Conservation (phyloP, 30 jellyfish, hydroid and myxozoan species). For the Clytia hemisphaerica region DNA sequence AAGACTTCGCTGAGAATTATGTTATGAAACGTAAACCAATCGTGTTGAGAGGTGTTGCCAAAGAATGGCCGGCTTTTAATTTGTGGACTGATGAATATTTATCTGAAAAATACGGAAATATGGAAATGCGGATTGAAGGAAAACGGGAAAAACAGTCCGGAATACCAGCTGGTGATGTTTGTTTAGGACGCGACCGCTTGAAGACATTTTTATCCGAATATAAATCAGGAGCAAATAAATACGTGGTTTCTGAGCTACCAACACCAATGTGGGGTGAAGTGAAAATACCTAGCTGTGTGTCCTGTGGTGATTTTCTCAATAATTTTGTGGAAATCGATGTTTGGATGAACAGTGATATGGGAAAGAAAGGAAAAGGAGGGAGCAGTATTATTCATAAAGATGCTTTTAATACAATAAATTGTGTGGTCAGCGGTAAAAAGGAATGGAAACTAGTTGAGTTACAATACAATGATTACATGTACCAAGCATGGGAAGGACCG, state of each 20-base stretch:
- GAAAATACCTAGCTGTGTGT: constrained; percentile 33
- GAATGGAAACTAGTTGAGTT: constrained; percentile 61
- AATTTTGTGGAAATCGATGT: constrained; percentile 60
- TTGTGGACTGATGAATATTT: constrained; percentile 65
- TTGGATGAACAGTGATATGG: constrained; percentile 77
- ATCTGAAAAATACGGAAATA: constrained; percentile 33
- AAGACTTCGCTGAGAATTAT: constrained; percentile 53
- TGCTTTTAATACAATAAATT: constrained; percentile 71
- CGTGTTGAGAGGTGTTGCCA: constrained; percentile 59
- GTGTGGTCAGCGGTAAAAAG: constrained; percentile 73
- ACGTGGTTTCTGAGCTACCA: constrained; percentile 79
- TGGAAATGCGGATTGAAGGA: constrained; percentile 69
- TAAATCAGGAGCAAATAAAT: constrained; percentile 45
- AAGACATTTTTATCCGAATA: constrained; percentile 40
- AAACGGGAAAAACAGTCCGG: constrained; percentile 50
- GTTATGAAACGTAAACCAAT: constrained; percentile 51
- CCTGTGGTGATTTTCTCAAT: constrained; percentile 59
- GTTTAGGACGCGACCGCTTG: constrained; percentile 66
- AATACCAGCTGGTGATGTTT: constrained; percentile 57
- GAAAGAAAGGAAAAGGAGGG: constrained; percentile 33
- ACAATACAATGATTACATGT: constrained; percentile 30
- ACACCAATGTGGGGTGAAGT: constrained; percentile 73
- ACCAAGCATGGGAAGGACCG: constrained; percentile 21
- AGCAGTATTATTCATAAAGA: constrained; percentile 74
- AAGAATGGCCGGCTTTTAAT: constrained; percentile 55